These are phyloP conservation scores for Argynnis bischoffii DNA, from an alignment of 2,888 invertebrate species.

Conservation along the genomic window DNA sequence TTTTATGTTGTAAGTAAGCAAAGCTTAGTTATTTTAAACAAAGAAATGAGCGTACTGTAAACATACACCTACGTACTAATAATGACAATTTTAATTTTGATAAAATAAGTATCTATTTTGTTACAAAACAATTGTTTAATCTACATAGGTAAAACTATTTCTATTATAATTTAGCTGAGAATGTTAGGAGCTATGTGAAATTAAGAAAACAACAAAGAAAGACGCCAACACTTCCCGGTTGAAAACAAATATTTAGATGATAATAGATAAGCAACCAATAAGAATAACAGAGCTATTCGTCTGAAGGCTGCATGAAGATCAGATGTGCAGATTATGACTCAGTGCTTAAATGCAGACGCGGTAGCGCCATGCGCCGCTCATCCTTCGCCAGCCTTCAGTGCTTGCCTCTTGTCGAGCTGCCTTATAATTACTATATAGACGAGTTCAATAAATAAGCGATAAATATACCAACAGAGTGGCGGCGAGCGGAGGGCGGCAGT, in stretches of 20 bases:
- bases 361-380: conserved; percentile 65
- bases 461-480: conserved; percentile 74
- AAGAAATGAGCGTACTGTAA: too few species aligned
- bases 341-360: conserved; percentile 69
- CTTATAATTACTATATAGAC: conserved; percentile 78
- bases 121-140: too few species aligned
- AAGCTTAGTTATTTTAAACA: too few species aligned
- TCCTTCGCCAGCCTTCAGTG: conserved; percentile 52
- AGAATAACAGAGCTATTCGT: conserved; percentile 63
- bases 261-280: conserved; percentile 63
- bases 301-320: conserved; percentile 66
- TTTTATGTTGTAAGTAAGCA: too few species aligned
- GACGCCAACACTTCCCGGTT: conserved; percentile 60
- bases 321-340: conserved; percentile 58
- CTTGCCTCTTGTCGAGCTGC: conserved; percentile 65
- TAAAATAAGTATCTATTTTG: too few species aligned
- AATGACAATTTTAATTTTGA: too few species aligned
- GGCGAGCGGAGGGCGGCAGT: conserved; percentile 79
- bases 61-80: too few species aligned
- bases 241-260: conserved; percentile 70
- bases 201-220: not conserved
- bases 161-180: too few species aligned
- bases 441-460: conserved; percentile 81
- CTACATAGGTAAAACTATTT: too few species aligned
- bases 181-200: too few species aligned